Evolutionary conservation across 2,113 vertebrate genomes (phyloP).

Genomic region (Toxotes chatareus): DNA sequence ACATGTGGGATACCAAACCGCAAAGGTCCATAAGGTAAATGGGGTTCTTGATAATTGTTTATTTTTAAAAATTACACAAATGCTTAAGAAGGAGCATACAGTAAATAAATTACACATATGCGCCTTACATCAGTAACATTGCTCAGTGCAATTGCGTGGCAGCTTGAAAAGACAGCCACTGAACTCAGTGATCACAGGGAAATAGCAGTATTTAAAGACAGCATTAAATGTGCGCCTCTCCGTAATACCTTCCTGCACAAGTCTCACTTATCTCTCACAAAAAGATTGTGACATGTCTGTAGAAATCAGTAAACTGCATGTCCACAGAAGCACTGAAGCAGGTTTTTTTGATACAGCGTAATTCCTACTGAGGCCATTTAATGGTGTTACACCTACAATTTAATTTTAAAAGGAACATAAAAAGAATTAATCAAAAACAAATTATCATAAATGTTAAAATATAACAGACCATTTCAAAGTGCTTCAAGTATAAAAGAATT

Average conservation of each 20-base stretch:
- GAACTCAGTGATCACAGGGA: neutral
- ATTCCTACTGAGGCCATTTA: neutral
- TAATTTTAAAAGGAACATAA: neutral
- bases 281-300: neutral
- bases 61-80: neutral
- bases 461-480: neutral
- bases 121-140: neutral
- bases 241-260: neutral
- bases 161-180: neutral
- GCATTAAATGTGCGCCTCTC: neutral
- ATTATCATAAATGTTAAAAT: neutral
- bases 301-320: neutral
- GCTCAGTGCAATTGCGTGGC: neutral
- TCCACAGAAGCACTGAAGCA: neutral
- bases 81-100: neutral
- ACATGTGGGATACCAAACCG: neutral
- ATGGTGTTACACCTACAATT: neutral
- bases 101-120: neutral
- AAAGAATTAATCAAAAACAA: neutral
- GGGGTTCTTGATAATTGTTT: neutral
- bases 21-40: neutral
- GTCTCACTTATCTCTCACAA: neutral
- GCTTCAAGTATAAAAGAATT: neutral
- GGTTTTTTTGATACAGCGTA: neutral
- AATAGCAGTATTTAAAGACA: constrained; percentile 8